Percentiles rank a stretch among this genome's conserved stretches.
Evolutionary conservation across 2,797 vertebrate genomes (phyloP).

Genomic region (Crypturellus tataupa): DNA sequence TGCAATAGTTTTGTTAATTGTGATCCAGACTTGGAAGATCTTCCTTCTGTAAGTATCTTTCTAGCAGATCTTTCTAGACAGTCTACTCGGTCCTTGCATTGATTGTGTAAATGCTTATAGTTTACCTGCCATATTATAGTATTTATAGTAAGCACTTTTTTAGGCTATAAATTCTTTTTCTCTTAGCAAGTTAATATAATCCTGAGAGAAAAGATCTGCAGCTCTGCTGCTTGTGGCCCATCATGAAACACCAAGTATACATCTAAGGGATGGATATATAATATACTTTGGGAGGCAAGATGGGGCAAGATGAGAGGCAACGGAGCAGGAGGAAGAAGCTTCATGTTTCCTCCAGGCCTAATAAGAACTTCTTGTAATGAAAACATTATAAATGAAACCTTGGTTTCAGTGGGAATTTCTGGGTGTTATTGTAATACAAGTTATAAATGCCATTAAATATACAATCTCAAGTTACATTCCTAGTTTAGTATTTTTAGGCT

Average conservation of each 20-base stretch:
- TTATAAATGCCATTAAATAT: background rate
- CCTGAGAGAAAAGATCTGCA: background rate
- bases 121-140: background rate
- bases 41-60: background rate
- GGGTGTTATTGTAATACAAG: background rate
- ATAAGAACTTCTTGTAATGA: background rate
- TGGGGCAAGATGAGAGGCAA: background rate
- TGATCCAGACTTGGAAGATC: rapidly evolving
- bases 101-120: background rate
- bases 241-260: background rate
- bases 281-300: background rate
- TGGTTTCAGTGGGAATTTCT: background rate
- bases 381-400: background rate
- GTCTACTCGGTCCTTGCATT: background rate
- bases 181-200: background rate
- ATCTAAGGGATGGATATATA: background rate
- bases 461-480: background rate
- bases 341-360: background rate
- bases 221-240: background rate
- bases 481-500: background rate
- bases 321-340: background rate
- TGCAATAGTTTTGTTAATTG: background rate
- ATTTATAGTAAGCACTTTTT: background rate
- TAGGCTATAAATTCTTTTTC: background rate
- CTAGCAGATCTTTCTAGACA: background rate